These are phyloP conservation scores for Stomatorhinus ivindoensis DNA, from an alignment of 2,113 vertebrate genomes.

Conservation along the genomic window DNA sequence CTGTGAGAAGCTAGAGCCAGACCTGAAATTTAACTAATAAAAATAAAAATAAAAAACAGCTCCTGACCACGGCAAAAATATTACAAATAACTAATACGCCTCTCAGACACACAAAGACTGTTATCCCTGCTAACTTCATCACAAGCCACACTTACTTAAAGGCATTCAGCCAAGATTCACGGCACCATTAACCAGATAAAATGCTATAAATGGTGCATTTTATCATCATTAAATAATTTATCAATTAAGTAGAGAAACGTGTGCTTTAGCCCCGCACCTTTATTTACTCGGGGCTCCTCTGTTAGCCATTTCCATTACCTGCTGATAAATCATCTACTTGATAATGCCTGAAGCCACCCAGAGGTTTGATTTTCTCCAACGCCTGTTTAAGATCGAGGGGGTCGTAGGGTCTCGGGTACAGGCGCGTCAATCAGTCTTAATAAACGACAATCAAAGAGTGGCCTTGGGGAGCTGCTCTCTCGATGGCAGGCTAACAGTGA, in stretches of 20 bases:
- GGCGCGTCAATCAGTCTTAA: slow-evolving; percentile 23
- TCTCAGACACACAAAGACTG: slow-evolving; percentile 36
- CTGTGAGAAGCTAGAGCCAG: neutral
- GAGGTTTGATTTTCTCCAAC: neutral
- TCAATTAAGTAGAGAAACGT: slow-evolving; percentile 21
- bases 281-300: neutral
- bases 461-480: neutral
- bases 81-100: neutral
- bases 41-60: neutral
- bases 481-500: neutral
- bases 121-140: slow-evolving; percentile 46
- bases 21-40: neutral
- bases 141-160: slow-evolving; percentile 47
- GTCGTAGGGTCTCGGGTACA: neutral
- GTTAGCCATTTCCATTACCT: neutral
- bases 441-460: slow-evolving; percentile 23
- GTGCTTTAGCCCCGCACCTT: neutral
- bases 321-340: slow-evolving; percentile 10
- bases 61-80: neutral
- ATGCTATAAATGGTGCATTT: slow-evolving; percentile 27
- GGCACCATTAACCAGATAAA: slow-evolving; percentile 47
- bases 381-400: neutral
- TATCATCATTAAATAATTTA: slow-evolving; percentile 26
- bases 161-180: slow-evolving; percentile 50
- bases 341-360: neutral